These are phyloP conservation scores for Drosophila nr. perissopoda DNA, from an alignment of 2,888 invertebrate species.

Conservation along the genomic window DNA sequence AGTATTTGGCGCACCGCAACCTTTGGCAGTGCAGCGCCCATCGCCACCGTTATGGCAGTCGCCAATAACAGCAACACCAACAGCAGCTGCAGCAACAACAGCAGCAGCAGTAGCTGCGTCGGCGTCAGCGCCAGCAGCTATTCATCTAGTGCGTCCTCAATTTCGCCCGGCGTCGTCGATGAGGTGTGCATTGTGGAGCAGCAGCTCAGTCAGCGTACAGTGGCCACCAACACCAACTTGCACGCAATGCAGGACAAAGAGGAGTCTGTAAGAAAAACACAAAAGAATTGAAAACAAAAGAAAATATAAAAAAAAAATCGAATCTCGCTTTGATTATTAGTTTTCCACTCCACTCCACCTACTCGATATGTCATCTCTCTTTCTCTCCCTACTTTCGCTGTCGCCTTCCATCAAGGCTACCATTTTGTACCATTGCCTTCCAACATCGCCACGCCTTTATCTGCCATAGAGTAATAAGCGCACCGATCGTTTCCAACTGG, in stretches of 20 bases:
- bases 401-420: constrained; percentile 58
- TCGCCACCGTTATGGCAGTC: constrained; percentile 56
- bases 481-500: constrained; percentile 2
- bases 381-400: neutral
- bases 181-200: constrained; percentile 56
- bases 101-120: constrained; percentile 19
- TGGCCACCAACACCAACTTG: constrained; percentile 33
- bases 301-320: constrained; percentile 11
- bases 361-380: constrained; percentile 47
- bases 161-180: constrained; percentile 47
- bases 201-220: constrained; percentile 52
- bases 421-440: constrained; percentile 53
- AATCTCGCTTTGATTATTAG: constrained; percentile 48
- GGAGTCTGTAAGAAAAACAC: constrained; percentile 75
- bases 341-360: constrained; percentile 46
- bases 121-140: constrained; percentile 51
- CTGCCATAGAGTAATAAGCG: constrained; percentile 12
- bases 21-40: constrained; percentile 75
- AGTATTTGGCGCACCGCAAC: constrained; percentile 82
- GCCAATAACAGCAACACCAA: constrained; percentile 41
- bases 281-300: constrained; percentile 3
- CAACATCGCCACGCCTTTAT: constrained; percentile 17
- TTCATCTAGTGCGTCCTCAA: constrained; percentile 66
- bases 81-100: constrained; percentile 37
- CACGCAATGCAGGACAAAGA: constrained; percentile 57